Base-by-base conservation (phyloP, 2,888 invertebrate species). In the Calameuta pallipes region DNA sequence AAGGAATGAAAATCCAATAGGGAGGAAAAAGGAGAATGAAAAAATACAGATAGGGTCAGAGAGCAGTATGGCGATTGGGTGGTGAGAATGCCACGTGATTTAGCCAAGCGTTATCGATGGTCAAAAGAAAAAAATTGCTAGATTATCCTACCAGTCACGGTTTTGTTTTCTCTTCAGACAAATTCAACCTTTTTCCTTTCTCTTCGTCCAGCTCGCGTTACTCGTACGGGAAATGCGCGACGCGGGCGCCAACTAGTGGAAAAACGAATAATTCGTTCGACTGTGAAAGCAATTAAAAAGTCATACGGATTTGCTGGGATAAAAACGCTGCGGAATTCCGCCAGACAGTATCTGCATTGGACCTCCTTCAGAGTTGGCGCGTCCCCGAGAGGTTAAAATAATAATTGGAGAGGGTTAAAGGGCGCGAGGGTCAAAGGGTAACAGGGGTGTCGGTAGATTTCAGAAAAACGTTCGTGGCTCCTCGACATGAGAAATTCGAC, bases 181-280 rank as follows among this genome's bases (percentile, higher is more conserved):
- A 56, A 6, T 15, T 41, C 41, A 15, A 56, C 1, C 23, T 15
- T 23, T 23, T 56, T 31, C 31, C 31, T 23, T 56, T 56, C 6
- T 23, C 9, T 6, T 56, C 23, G 0, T 23, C 56, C 56, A 9
- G 23, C 56, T 41, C 41, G 15, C 15, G 41, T 41, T 56, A 56
- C 56, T 23, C 56, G 56, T 56, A 56, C 56, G 23, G 56, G 23
- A 56, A 23, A 56, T 56, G 56, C 9, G 15, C 56, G 56, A 23
- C 23, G 23, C 56, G 56, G 23, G 56, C 56, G 56, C 9, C 15
- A 41, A 75, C 74, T 75, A 71, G 33, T 41, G 75, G 69, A 75
- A 71, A 75, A 78, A 75, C 75, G 75, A 30, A 71, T 71, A 13
- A 30, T 11, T 34, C 70, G 36, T 56, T 69, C 73, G 78, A 75